Evolutionary conservation across 2,888 invertebrate species (phyloP).

Genomic region (Lasioglossum lativentre): DNA sequence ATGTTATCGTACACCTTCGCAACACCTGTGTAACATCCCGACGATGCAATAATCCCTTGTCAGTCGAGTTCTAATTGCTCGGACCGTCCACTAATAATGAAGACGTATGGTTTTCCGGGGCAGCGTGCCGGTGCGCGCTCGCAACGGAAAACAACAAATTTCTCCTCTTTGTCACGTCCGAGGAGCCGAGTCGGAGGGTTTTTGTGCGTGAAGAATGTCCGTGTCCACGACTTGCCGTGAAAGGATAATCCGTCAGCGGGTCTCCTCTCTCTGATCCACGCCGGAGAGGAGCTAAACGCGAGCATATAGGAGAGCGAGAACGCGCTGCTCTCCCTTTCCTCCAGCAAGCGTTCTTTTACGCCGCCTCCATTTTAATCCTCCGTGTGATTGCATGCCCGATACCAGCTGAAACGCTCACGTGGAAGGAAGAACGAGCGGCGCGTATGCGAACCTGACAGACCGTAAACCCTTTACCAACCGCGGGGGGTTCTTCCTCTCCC

Average conservation of each 20-base stretch:
- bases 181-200: slow-evolving; percentile 37
- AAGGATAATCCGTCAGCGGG: slow-evolving; percentile 80
- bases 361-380: slow-evolving; percentile 81
- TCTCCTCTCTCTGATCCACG: slow-evolving; percentile 52
- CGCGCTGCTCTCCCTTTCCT: slow-evolving; percentile 62
- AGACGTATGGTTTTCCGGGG: slow-evolving; percentile 36
- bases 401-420: slow-evolving; percentile 81
- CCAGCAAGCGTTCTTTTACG: slow-evolving; percentile 65
- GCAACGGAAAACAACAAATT: slow-evolving; percentile 57
- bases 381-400: slow-evolving; percentile 83
- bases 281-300: slow-evolving; percentile 69
- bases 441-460: slow-evolving; percentile 78
- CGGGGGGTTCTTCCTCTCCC: slow-evolving; percentile 77
- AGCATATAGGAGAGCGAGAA: slow-evolving; percentile 54
- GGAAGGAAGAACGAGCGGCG: slow-evolving; percentile 81
- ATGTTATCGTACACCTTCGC: no score
- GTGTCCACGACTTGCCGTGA: slow-evolving; percentile 60
- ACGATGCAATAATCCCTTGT: not conserved
- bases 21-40: no score
- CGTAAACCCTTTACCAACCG: slow-evolving; percentile 83
- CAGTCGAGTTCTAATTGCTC: not conserved
- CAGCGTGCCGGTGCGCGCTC: slow-evolving; percentile 8
- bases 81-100: not conserved
- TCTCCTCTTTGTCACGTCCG: slow-evolving; percentile 55
- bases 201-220: slow-evolving; percentile 58